Conservation (phyloP, 1,140 invertebrate genomes). For the Drosophila ananassae region DNA sequence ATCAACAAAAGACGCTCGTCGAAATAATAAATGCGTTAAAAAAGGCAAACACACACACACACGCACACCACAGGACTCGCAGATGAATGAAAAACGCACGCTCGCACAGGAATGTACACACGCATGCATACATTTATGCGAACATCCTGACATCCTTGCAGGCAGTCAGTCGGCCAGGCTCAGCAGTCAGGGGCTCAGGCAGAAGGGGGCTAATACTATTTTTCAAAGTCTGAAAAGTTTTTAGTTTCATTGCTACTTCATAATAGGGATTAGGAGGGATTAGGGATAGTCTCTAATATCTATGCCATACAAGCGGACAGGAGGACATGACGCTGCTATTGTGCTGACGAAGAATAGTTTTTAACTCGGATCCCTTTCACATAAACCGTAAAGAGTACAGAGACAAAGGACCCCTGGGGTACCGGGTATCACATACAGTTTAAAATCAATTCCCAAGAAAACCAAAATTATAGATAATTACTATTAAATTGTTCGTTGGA, state of each 20-base stretch:
- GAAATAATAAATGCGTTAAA: slow-evolving; percentile 77
- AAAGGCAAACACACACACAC: slow-evolving; percentile 37
- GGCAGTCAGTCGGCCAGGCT: neutral
- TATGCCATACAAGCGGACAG: neutral
- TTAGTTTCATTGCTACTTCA: neutral
- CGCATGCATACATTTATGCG: slow-evolving; percentile 21
- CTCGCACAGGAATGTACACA: slow-evolving; percentile 10
- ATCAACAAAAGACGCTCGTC: slow-evolving; percentile 75
- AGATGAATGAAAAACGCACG: neutral
- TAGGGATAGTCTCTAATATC: neutral
- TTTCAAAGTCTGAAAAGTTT: neutral
- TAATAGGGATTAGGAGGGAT: neutral
- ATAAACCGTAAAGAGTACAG: neutral
- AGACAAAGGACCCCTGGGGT: too few relatives aligned
- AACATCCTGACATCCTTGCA: slow-evolving; percentile 8
- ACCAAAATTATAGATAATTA: neutral
- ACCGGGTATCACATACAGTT: neutral
- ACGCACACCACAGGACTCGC: slow-evolving; percentile 11
- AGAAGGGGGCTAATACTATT: neutral
- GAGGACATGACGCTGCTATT: too few relatives aligned
- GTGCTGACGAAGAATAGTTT: too few relatives aligned
- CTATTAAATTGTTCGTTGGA: neutral
- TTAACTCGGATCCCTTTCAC: neutral
- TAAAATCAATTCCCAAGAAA: neutral
- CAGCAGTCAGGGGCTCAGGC: neutral